Evolutionary conservation across 2,797 vertebrate species (phyloP), one percentile per base, ranked within the genome.

Genomic region (Cyprinodon diabolis): DNA sequence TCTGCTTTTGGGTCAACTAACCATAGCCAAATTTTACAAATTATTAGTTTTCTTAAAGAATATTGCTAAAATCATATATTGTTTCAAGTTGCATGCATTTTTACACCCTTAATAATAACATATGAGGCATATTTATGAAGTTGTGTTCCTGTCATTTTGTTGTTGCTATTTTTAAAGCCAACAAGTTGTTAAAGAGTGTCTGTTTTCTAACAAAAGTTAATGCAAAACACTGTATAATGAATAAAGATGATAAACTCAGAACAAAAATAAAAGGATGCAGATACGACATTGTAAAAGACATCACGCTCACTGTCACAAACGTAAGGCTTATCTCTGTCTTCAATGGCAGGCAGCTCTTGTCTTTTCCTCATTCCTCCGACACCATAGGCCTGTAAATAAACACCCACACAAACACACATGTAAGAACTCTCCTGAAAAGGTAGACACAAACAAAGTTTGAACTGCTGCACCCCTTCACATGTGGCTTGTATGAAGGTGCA

Each of bases 241-340:
- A 40, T 23, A 7, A 23, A 65, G 40, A n/a, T 10, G 40, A 65
- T 30, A 49, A 17, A 15, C 3, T 30, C 13, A 13, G 48, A 8
- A 66, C 30, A 9, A 55, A 8, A n/a, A 7, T n/a, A 23, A 4
- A 7, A 11, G 21, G 49, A 66, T 56, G 66, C 25, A 76, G 9
- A 56, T 69, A 74, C 25, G 48, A 21, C 30, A 49, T 37, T 40
- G 55, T 68, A 30, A 68, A 77, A 66, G 57, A 45, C 47, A 43
- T 54, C 62, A 65, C 65, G 95, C 97, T 97, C 94, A 98, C 97
- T 98, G 95, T 98, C 97, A 92, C 97, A 98, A 86, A 98, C 96
- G 85, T 98, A 98, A 88, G 97, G 97, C 91, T 98, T 98, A 95
- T 98, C 97, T 90, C 97, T 92, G 85, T 98, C 97, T 92, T 98